A percentile compares a stretch with the other conserved stretches of the same genome.
Conservation (phyloP, 2,113 vertebrate species). For the Axis porcinus region DNA sequence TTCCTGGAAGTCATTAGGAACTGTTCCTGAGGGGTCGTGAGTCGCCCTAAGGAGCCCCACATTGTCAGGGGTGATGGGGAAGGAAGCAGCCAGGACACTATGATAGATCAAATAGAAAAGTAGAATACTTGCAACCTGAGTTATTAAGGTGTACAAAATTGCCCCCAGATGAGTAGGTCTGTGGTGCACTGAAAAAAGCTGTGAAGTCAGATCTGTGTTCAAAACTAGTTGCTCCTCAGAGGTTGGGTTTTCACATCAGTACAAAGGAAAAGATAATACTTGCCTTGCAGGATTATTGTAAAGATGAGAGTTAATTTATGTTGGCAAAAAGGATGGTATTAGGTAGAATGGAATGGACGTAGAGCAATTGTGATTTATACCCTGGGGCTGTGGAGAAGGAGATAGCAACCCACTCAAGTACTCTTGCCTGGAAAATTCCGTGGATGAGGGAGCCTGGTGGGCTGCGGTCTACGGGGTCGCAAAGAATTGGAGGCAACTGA, state of each 20-base stretch:
- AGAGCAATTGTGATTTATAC: neutral
- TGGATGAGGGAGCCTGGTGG: neutral
- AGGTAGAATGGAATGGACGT: neutral
- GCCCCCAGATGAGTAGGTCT: neutral
- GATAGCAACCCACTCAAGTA: neutral
- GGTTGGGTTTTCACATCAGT: neutral
- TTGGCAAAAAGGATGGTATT: neutral
- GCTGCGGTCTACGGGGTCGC: neutral
- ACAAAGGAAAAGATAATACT: neutral
- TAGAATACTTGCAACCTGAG: neutral
- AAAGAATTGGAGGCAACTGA: fast-evolving
- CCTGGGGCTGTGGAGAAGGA: neutral
- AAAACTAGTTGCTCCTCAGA: neutral
- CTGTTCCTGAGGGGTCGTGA: neutral
- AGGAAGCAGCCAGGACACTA: neutral
- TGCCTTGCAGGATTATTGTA: neutral
- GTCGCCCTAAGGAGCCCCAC: neutral
- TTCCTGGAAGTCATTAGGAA: slow-evolving; percentile 27
- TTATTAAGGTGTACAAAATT: neutral
- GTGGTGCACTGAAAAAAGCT: neutral
- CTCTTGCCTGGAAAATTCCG: neutral
- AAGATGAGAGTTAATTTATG: neutral
- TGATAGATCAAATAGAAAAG: neutral
- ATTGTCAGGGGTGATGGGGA: neutral
- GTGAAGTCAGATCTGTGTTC: neutral